These are phyloP conservation scores for Synchiropus splendidus DNA, from an alignment of 2,113 vertebrate genomes.

Conservation along the genomic window DNA sequence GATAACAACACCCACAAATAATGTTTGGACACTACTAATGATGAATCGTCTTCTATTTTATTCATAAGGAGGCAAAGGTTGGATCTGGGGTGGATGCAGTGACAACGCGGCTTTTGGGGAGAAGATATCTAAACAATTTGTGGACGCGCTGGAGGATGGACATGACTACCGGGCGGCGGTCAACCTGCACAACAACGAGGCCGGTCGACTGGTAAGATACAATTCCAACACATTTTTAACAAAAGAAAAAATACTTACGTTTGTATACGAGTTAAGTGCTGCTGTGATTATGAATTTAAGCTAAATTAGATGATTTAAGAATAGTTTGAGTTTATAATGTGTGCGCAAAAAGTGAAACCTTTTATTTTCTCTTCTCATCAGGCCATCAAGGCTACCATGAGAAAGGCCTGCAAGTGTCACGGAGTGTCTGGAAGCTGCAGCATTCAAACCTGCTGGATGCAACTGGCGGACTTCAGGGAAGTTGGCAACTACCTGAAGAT, in stretches of 20 bases:
- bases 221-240: too few relatives aligned
- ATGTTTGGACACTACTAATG: too few relatives aligned
- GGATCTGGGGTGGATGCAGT: slow-evolving; percentile 98
- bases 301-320: too few relatives aligned
- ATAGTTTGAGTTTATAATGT: too few relatives aligned
- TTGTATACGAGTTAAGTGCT: too few relatives aligned
- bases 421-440: slow-evolving; percentile 96
- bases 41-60: too few relatives aligned
- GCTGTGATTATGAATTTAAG: too few relatives aligned
- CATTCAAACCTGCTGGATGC: slow-evolving; percentile 94
- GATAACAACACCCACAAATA: too few relatives aligned
- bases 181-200: slow-evolving; percentile 95
- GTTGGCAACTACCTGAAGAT: slow-evolving; percentile 83
- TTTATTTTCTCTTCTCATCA: slow-evolving; percentile 20
- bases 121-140: slow-evolving; percentile 87
- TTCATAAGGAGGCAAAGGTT: slow-evolving; percentile 80
- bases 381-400: slow-evolving; percentile 86
- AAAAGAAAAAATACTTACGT: too few relatives aligned
- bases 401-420: slow-evolving; percentile 87
- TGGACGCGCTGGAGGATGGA: slow-evolving; percentile 86
- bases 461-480: slow-evolving; percentile 84
- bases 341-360: neutral
- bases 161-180: slow-evolving; percentile 85
- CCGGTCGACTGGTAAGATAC: slow-evolving; percentile 79
- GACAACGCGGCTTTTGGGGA: slow-evolving; percentile 93